A percentile compares a stretch with the other conserved stretches of the same genome.
Conservation (phyloP, 2,888 invertebrate genomes). For the Meghimatium bilineatum region DNA sequence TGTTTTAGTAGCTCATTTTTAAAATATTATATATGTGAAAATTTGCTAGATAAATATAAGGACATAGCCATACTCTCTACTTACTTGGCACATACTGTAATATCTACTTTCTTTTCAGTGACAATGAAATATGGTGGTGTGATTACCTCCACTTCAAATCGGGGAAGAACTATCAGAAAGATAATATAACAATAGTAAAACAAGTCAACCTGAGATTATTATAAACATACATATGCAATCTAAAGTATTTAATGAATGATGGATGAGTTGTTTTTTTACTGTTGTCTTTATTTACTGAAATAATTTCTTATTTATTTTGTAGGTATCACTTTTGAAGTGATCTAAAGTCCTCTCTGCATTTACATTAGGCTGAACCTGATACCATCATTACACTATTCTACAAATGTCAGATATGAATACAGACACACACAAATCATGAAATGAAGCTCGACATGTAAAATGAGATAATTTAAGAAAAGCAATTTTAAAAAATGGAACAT, state of each 20-base stretch:
- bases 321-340: background rate
- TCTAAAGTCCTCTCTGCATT: too few species aligned
- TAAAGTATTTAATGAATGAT: too few species aligned
- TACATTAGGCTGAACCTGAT: too few species aligned
- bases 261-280: too few species aligned
- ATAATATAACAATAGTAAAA: background rate
- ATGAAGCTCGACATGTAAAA: too few species aligned
- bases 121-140: constrained; percentile 80
- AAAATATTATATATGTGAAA: background rate
- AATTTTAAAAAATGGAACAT: too few species aligned
- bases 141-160: constrained; percentile 91
- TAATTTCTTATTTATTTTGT: background rate
- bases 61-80: constrained; percentile 26
- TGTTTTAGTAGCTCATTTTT: too few species aligned
- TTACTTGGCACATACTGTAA: constrained; percentile 80
- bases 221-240: background rate
- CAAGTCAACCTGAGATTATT: background rate
- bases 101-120: constrained; percentile 66
- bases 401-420: too few species aligned
- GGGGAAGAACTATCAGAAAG: constrained; percentile 73
- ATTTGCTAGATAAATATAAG: background rate
- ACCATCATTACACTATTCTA: too few species aligned
- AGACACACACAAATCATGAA: too few species aligned
- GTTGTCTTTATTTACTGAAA: background rate
- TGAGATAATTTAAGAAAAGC: too few species aligned